Conservation (phyloP, 2,797 vertebrate genomes). For the Gambusia yucatana region DNA sequence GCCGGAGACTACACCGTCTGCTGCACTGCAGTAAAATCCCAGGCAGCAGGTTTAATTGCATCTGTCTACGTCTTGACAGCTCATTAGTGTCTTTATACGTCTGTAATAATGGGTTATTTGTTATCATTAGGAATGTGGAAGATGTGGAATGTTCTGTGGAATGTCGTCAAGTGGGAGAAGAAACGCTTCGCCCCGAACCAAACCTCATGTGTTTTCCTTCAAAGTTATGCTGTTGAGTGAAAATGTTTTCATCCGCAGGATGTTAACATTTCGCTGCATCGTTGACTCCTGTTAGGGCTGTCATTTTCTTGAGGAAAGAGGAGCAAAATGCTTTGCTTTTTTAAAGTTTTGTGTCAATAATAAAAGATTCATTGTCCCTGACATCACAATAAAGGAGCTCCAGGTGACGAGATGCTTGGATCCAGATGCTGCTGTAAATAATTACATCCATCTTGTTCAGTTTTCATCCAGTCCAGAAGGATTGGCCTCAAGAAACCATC, state of each 20-base stretch:
- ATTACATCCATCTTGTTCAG: slow-evolving; percentile 25
- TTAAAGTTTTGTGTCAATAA: background rate
- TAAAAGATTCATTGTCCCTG: slow-evolving; percentile 9
- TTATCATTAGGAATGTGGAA: slow-evolving; percentile 74
- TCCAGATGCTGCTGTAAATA: slow-evolving; percentile 32
- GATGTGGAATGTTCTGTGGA: slow-evolving; percentile 62
- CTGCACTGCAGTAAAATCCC: slow-evolving; percentile 63
- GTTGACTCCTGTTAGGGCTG: background rate
- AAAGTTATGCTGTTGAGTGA: slow-evolving; percentile 21
- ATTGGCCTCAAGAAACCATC: slow-evolving; percentile 6
- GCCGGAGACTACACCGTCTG: slow-evolving; percentile 60
- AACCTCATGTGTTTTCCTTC: slow-evolving; percentile 13
- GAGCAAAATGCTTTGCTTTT: background rate
- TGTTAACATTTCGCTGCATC: slow-evolving; percentile 2
- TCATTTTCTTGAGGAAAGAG: slow-evolving; percentile 1
- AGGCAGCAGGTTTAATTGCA: slow-evolving; percentile 69
- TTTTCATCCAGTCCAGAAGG: slow-evolving; percentile 13
- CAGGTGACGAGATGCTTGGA: slow-evolving; percentile 24
- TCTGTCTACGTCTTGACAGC: slow-evolving; percentile 71
- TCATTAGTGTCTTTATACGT: slow-evolving; percentile 74
- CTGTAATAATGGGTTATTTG: slow-evolving; percentile 74
- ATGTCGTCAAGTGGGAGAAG: slow-evolving; percentile 61
- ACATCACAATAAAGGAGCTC: slow-evolving; percentile 24
- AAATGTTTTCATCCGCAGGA: background rate
- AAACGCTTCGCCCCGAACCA: slow-evolving; percentile 28